Conservation (phyloP, 2,888 invertebrate species). For the Neoscelio sp. region DNA sequence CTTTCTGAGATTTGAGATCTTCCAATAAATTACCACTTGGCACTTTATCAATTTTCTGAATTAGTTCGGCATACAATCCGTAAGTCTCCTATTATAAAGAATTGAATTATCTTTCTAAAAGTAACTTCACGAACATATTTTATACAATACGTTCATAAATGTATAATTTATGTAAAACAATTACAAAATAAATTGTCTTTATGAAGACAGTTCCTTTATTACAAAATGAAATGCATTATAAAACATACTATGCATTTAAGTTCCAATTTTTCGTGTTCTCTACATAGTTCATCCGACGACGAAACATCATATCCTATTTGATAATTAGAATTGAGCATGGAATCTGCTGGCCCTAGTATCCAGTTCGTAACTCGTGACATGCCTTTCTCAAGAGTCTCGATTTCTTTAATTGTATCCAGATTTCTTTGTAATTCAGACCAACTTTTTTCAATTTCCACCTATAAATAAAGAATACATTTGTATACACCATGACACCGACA, state of each 20-base stretch:
- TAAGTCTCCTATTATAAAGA: constrained; percentile 89
- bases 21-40: constrained; percentile 82
- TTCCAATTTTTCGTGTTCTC: constrained; percentile 90
- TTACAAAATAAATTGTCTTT: constrained; percentile 4
- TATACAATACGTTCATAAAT: too few relatives aligned
- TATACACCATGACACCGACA: too few relatives aligned
- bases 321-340: constrained; percentile 88
- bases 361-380: constrained; percentile 90
- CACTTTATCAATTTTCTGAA: constrained; percentile 88
- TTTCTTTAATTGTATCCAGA: constrained; percentile 86
- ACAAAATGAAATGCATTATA: background rate
- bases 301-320: constrained; percentile 89
- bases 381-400: constrained; percentile 86
- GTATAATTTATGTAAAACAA: too few relatives aligned
- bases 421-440: constrained; percentile 86
- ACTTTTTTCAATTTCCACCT: constrained; percentile 85
- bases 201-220: too few relatives aligned
- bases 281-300: constrained; percentile 89
- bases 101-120: too few relatives aligned
- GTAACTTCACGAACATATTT: constrained; percentile 8
- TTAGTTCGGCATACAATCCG: constrained; percentile 90
- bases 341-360: constrained; percentile 91
- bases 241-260: constrained; percentile 87
- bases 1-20: constrained; percentile 89
- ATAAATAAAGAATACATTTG: too few relatives aligned